These are phyloP conservation scores for Petrolisthes manimaculis DNA, from an alignment of 2,888 invertebrate genomes.

Conservation along the genomic window DNA sequence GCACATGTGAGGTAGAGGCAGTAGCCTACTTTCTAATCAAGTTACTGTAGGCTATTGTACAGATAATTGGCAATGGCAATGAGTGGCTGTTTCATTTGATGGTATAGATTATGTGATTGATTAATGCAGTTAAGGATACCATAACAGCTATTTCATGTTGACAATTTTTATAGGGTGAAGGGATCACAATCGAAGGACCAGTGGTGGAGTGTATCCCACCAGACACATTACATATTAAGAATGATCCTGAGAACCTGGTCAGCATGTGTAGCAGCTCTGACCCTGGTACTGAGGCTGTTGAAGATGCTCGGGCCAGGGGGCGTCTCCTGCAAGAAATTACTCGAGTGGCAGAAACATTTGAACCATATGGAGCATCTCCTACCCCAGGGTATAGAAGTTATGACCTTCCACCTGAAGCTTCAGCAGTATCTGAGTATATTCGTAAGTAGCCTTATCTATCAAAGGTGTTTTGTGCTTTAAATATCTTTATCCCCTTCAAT, in stretches of 20 bases:
- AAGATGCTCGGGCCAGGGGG: constrained; percentile 38
- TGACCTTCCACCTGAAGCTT: constrained; percentile 21
- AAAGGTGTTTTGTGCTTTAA: not conserved
- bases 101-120: no score
- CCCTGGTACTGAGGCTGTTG: constrained; percentile 26
- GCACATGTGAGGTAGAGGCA: no score
- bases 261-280: constrained; percentile 22
- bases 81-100: no score
- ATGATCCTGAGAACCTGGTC: constrained; percentile 45
- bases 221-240: constrained; percentile 41
- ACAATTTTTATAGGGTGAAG: constrained; percentile 28
- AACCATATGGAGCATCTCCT: constrained; percentile 38
- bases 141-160: constrained; percentile 18
- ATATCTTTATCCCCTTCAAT: not conserved
- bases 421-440: constrained; percentile 38
- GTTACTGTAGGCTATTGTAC: no score
- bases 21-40: no score
- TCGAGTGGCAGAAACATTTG: constrained; percentile 48
- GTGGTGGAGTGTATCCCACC: constrained; percentile 33
- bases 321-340: constrained; percentile 54
- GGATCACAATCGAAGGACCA: not conserved
- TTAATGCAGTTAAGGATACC: no score
- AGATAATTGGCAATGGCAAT: no score
- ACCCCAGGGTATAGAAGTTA: constrained; percentile 35
- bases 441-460: not conserved